Base-by-base conservation (phyloP, 2,888 invertebrate genomes). In the Mimumesa dahlbomi region DNA sequence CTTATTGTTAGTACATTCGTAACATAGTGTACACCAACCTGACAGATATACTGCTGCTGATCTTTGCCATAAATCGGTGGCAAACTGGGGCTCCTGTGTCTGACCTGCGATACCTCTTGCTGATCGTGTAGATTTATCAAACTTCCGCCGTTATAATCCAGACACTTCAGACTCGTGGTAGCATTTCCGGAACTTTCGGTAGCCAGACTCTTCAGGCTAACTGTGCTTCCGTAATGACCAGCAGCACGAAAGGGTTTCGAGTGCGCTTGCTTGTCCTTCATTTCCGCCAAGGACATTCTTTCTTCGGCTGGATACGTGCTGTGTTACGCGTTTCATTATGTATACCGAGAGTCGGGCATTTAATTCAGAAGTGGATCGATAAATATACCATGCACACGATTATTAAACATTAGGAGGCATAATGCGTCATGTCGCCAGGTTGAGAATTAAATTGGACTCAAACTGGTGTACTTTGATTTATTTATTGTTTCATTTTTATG, bases 1-100 rank as follows among this genome's bases (percentile, higher is more conserved):
- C n/a, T n/a, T n/a, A n/a, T n/a, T n/a, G n/a, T n/a, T n/a, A n/a
- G n/a, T n/a, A n/a, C n/a, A n/a, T n/a, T n/a, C n/a, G n/a, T n/a
- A n/a, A n/a, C n/a, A n/a, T n/a, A n/a, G n/a, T n/a, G n/a, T n/a
- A 38, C 48, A n/a, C 90, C 90, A 74, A 91, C 91, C 77, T 90
- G 90, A n/a, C 43, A 66, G 3, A 73, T 58, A 34, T 90, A 90
- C 5, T 88, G 87, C 85, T 90, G 73, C 81, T 87, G 82, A 5
- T 88, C 85, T 70, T 85, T 87, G 89, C 89, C 83, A 87, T 92
- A 88, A 72, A 94, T 94, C 0, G 94, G 93, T 2, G 94, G 94
- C 65, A 94, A 87, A 82, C 94, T 94, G 19, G 94, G 94, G 84
- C 94, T 94, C 59, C 94, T 90, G 75, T 91, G 91, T 36, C 91